Evolutionary conservation across 2,797 vertebrate genomes (phyloP), one percentile per base, ranked within the genome.

Genomic region (Oryzias sinensis): DNA sequence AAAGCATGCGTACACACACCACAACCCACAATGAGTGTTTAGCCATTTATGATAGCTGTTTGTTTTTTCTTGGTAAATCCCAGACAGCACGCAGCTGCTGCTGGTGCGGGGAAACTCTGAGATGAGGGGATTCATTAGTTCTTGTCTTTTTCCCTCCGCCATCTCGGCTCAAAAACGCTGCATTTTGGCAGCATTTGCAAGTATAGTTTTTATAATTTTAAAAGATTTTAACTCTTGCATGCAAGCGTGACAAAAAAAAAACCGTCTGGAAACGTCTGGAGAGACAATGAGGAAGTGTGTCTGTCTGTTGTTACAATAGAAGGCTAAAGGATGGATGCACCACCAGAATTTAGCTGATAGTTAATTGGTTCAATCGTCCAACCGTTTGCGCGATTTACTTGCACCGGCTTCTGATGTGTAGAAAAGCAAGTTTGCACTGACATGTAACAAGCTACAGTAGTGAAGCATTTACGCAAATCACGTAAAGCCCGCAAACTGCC

Each of bases 71-170:
- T 47, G 0, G 59, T 73, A 75, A 78, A 82, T 76, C 57, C 56
- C 29, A 29, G 74, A 56, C 73, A 61, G 55, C 0, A 14, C 63
- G 66, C 79, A 79, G 70, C 67, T 56, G 72, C 65, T 62, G 54
- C 58, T 62, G 49, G 59, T 65, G 66, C 57, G 49, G 49, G 27
- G 65, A 16, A 3, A 49, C 65, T 70, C 46, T 6, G 45, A 43
- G 62, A 68, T 76, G 65, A 53, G 18, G 76, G 70, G 64, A 79
- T 81, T 81, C 74, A 81, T 86, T 80, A 79, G 67, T 46, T 63
- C 63, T 51, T 56, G 63, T 72, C 66, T 62, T 62, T 43, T 41
- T 51, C 42, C 56, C 43, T 46, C 18, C 18, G 18, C 24, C 49
- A 6, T 54, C 42, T 44, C 54, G 15, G 40, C 27, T 60, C 16